These are phyloP conservation scores for Euborellia annulipes DNA, from an alignment of 1,140 invertebrate genomes.

Conservation along the genomic window DNA sequence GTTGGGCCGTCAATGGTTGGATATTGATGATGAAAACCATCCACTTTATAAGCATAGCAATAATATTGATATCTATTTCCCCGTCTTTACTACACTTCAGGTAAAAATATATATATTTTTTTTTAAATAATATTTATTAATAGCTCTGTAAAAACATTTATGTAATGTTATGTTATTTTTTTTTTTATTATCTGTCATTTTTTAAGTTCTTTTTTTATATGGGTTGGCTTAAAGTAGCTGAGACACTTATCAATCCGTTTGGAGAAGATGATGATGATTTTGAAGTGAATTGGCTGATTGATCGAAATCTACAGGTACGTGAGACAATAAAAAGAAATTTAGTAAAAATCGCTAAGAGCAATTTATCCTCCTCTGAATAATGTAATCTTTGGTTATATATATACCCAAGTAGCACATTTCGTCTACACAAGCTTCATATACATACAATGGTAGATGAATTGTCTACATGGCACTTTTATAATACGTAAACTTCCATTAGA, in stretches of 20 bases:
- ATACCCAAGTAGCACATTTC: neutral
- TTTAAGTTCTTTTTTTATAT: conserved; percentile 71
- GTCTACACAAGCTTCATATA: neutral
- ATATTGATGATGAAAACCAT: conserved; percentile 30
- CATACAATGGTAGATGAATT: neutral
- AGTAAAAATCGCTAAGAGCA: too few species aligned
- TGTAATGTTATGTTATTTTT: neutral
- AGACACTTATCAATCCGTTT: conserved; percentile 73
- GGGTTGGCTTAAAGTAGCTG: conserved; percentile 84
- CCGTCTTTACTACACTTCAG: conserved; percentile 67
- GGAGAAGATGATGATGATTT: conserved; percentile 83
- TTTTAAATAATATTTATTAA: neutral
- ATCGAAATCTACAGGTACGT: conserved; percentile 62
- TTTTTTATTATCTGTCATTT: conserved; percentile 4
- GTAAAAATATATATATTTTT: conserved; percentile 20
- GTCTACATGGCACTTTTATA: neutral
- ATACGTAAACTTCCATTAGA: neutral
- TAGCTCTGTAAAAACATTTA: neutral
- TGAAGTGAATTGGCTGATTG: conserved; percentile 74
- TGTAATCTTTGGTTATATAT: neutral
- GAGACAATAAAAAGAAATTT: too few species aligned
- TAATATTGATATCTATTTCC: conserved; percentile 65
- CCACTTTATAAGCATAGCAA: conserved; percentile 18
- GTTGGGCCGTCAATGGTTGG: conserved; percentile 68
- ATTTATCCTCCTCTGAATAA: too few species aligned